These are phyloP conservation scores for Halichoeres trimaculatus DNA, from an alignment of 2,113 vertebrate genomes.

Conservation along the genomic window DNA sequence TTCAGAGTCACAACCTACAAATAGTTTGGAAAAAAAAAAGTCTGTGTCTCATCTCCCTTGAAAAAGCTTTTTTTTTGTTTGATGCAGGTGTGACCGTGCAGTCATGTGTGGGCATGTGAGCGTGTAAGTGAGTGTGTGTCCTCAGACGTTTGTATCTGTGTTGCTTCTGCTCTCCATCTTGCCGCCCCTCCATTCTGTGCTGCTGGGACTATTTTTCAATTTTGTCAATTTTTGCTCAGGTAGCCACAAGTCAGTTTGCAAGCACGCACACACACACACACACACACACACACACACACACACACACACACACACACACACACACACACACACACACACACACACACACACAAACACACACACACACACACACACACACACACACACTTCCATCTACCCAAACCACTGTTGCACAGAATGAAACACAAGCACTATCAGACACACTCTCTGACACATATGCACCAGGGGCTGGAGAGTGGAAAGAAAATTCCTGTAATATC, in stretches of 20 bases:
- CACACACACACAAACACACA: not conserved
- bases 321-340: conserved; percentile 4
- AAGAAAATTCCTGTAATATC: conserved; percentile 59
- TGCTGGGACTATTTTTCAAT: conserved; percentile 72
- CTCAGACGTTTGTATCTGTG: not conserved
- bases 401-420: conserved; percentile 41
- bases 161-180: conserved; percentile 31
- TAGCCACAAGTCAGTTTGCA: conserved; percentile 28
- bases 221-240: conserved; percentile 67
- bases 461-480: conserved; percentile 44
- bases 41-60: no score
- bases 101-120: not conserved
- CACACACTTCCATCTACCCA: conserved; percentile 15
- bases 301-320: conserved; percentile 2
- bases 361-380: conserved; percentile 1
- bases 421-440: conserved; percentile 56
- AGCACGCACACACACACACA: no score
- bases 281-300: no score
- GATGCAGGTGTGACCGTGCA: conserved; percentile 1
- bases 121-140: conserved; percentile 7
- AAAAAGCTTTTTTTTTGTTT: no score
- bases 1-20: not conserved
- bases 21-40: no score
- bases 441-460: conserved; percentile 38
- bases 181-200: conserved; percentile 36